Conservation (phyloP, 2,113 vertebrate species). For the Pimephales promelas region DNA sequence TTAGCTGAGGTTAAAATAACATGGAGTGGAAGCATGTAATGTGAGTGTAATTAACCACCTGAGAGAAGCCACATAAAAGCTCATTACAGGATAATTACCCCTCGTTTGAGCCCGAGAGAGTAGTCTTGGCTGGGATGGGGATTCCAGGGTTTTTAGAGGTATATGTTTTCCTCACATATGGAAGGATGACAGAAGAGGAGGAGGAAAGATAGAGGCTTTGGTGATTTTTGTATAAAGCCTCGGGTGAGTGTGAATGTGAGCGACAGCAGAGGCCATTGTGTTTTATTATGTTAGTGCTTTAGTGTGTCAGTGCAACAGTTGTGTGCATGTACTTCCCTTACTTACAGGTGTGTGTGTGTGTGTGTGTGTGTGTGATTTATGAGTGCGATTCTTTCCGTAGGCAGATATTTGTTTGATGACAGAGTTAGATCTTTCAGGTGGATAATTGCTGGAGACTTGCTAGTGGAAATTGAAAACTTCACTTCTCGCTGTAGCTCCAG, state of each 20-base stretch:
- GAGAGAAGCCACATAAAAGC: constrained; percentile 79
- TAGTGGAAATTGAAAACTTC: constrained; percentile 73
- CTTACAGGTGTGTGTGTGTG: constrained; percentile 56
- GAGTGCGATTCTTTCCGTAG: constrained; percentile 67
- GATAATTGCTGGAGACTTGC: constrained; percentile 78
- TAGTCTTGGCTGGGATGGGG: constrained; percentile 68
- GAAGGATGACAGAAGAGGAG: constrained; percentile 53
- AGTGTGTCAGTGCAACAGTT: constrained; percentile 46
- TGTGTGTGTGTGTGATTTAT: constrained; percentile 70
- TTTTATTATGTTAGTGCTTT: constrained; percentile 42
- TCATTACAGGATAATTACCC: constrained; percentile 80
- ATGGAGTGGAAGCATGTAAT: constrained; percentile 75
- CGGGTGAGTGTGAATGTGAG: constrained; percentile 52
- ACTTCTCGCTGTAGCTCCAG: constrained; percentile 68
- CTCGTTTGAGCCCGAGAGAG: constrained; percentile 71
- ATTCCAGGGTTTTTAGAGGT: constrained; percentile 75
- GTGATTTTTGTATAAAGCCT: constrained; percentile 48
- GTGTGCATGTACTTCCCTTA: constrained; percentile 40
- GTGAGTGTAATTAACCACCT: constrained; percentile 81
- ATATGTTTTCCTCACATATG: constrained; percentile 66
- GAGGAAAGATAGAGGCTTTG: constrained; percentile 30
- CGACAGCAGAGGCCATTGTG: constrained; percentile 51
- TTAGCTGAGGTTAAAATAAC: constrained; percentile 78
- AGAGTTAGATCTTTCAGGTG: constrained; percentile 80
- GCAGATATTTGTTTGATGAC: constrained; percentile 82